Evolutionary conservation across 2,113 vertebrate genomes (phyloP).

Genomic region (Vulpes lagopus): DNA sequence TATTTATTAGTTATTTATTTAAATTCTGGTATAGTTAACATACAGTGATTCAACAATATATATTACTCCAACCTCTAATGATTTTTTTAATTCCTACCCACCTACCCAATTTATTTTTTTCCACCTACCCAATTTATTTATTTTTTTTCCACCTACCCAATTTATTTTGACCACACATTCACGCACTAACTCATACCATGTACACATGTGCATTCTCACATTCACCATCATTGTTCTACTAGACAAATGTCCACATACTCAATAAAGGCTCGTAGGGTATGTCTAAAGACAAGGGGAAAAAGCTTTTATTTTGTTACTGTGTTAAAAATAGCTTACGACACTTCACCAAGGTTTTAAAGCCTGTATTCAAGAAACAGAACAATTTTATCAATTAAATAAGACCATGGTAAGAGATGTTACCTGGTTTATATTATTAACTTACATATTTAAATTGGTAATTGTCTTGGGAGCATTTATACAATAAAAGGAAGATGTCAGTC

Average conservation of each 20-base stretch:
- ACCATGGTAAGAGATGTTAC: background rate
- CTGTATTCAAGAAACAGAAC: background rate
- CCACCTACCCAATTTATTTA: background rate
- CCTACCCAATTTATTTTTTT: background rate
- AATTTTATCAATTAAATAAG: constrained; percentile 27
- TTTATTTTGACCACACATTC: background rate
- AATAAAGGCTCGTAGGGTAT: background rate
- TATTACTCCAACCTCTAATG: background rate
- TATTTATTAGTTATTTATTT: background rate
- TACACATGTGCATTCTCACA: background rate
- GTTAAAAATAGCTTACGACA: constrained; percentile 5
- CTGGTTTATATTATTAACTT: constrained; percentile 31
- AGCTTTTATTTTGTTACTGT: background rate
- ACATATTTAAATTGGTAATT: background rate
- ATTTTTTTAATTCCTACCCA: background rate
- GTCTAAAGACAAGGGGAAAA: constrained; percentile 2
- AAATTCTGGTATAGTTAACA: background rate
- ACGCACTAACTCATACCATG: background rate
- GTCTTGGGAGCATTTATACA: background rate
- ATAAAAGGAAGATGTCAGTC: background rate
- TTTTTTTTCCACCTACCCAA: too few species aligned
- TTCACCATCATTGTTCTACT: background rate
- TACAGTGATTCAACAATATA: background rate
- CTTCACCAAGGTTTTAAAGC: background rate
- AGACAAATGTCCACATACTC: background rate